Percentiles rank a stretch among this genome's conserved stretches.
These are phyloP conservation scores for Julus scanicus DNA, from an alignment of 2,888 invertebrate species.

Conservation along the genomic window DNA sequence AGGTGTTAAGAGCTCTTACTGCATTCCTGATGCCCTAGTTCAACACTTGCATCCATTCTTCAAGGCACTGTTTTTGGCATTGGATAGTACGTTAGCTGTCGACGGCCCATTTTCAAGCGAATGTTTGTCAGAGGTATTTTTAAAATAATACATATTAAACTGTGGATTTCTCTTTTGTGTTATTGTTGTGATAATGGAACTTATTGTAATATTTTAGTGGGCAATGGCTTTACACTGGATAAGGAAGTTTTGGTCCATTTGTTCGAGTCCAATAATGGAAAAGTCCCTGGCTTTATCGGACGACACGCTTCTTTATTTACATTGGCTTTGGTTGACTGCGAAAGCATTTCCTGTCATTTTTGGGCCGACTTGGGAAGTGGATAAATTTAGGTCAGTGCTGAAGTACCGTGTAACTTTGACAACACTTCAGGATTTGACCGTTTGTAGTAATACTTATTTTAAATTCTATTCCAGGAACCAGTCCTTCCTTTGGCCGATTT, in stretches of 20 bases:
- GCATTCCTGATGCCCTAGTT: neutral
- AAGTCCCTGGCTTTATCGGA: slow-evolving; percentile 12
- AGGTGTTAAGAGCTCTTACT: slow-evolving; percentile 46
- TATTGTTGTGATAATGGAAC: neutral
- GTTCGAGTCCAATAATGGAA: slow-evolving; percentile 43
- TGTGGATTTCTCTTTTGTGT: neutral
- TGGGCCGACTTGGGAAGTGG: slow-evolving; percentile 57
- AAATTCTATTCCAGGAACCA: slow-evolving; percentile 17
- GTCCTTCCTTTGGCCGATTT: slow-evolving; percentile 44
- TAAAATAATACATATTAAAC: neutral
- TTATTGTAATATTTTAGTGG: slow-evolving; percentile 20
- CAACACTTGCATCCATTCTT: slow-evolving; percentile 40
- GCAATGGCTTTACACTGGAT: slow-evolving; percentile 23
- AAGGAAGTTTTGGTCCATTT: slow-evolving; percentile 46
- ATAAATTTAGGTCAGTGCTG: slow-evolving; percentile 52
- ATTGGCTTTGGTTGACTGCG: slow-evolving; percentile 58
- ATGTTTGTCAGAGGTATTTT: slow-evolving; percentile 36
- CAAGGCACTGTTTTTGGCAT: neutral
- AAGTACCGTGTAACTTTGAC: neutral
- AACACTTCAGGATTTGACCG: neutral
- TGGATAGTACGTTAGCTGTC: neutral
- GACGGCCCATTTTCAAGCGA: neutral
- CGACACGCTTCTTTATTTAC: slow-evolving; percentile 52
- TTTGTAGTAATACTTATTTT: neutral
- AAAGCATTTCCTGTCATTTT: slow-evolving; percentile 57